Evolutionary conservation across 2,797 vertebrate genomes (phyloP), one percentile per base, ranked within the genome.

Genomic region (Linurgus olivaceus): DNA sequence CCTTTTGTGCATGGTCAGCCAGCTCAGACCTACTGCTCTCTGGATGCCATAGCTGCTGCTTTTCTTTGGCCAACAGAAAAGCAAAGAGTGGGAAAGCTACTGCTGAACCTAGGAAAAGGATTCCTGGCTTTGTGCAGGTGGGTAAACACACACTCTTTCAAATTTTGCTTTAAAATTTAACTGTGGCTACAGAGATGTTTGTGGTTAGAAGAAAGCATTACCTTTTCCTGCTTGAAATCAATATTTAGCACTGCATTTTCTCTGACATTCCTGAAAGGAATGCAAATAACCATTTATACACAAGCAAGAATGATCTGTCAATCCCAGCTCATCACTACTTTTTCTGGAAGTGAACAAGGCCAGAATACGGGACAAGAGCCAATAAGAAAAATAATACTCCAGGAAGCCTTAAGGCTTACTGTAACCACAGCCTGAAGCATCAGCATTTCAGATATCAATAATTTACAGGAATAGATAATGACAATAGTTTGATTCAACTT

Each of bases 381-480:
- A 83, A 20, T 16, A 93, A 78, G 82, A 68, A 90, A 95, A 90
- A 83, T 68, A 90, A 89, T 90, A 84, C 44, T 62, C 15, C 81
- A 94, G 92, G 87, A 96, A 96, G 91, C 75, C 72, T 83, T 95
- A 86, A 55, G 88, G 57, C 85, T 96, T 94, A 90, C 86, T 86
- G 87, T 96, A 96, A 96, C 90, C 66, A 66, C 68, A 96, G 68
- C 59, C 75, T 81, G 75, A 83, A 92, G 75, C 85, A 85, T 70
- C 85, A 94, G 75, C 85, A 52, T 90, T 96, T 93, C 75, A 75
- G 47, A 73, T 88, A 95, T 86, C 82, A 94, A 94, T 96, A 93
- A 95, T 96, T 96, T 96, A 96, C 81, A 75, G 66, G 81, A 93
- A 89, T 11, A 83, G 81, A 70, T 91, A 88, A 96, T 54, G 40